Base-by-base conservation (phyloP, 2,888 invertebrate genomes). In the Eupithecia insigniata region DNA sequence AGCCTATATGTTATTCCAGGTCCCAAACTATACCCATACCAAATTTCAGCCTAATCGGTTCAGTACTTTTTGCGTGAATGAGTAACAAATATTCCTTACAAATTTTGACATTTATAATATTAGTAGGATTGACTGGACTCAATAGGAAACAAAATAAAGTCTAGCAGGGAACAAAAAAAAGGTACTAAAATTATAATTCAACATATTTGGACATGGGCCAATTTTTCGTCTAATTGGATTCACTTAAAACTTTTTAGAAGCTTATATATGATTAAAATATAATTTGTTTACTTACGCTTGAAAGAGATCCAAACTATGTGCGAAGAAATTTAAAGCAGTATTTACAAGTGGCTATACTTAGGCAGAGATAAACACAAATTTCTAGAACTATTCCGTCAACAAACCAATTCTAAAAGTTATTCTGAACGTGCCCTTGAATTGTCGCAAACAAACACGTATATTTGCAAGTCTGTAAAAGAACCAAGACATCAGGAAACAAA, bases 401-500 rank as follows among this genome's bases (percentile, higher is more conserved):
- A 55, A 55, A 26, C 55, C 55, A 26, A 36, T 34, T 39, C 64
- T 34, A 34, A 36, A 60, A 60, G 28, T 64, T 64, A 34, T 22
- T 64, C 64, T 34, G 22, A 39, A 34, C 64, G 22, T 64, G 60
- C 30, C 60, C 55, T 55, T 55, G 55, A 34, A 67, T 72, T 67
- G 74, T 70, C 69, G 73, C 71, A 66, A 75, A 64, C 64, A 73
- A 67, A 65, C 62, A 70, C 67, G 69, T 71, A 70, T 72, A 74
- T 76, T 74, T 73, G 72, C 69, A 74, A 77, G 73, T 75, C 77
- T 78, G 46, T 51, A 81, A 82, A 82, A 77, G 79, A 82, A 79
- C 76, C 77, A 82, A 81, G 75, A 83, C 75, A 76, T 76, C 80
- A 84, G 82, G 82, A 85, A 85, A 85, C 84, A 83, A 85, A 84